These are phyloP conservation scores for Agrenia bidenticulata DNA, from an alignment of 2,888 invertebrate species.

Conservation along the genomic window DNA sequence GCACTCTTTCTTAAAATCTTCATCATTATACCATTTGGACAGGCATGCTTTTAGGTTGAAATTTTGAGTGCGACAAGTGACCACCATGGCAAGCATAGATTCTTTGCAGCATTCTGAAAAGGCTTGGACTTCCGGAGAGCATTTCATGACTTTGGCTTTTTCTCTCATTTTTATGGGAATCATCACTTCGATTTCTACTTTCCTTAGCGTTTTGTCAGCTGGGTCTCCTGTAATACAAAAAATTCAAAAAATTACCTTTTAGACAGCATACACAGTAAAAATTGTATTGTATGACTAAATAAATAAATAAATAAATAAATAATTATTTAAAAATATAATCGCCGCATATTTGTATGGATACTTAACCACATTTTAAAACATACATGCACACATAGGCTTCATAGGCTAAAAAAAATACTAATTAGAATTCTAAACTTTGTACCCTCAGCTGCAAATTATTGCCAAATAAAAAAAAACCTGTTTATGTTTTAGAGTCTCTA, in stretches of 20 bases:
- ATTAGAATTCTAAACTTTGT: too few relatives aligned
- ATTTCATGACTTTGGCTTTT: conserved; percentile 71
- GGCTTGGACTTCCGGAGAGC: conserved; percentile 67
- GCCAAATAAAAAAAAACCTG: too few relatives aligned
- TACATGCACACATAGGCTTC: too few relatives aligned
- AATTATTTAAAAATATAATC: too few relatives aligned
- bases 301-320: too few relatives aligned
- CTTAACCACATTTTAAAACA: too few relatives aligned
- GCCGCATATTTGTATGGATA: too few relatives aligned
- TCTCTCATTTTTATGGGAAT: conserved; percentile 88
- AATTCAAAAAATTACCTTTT: background rate
- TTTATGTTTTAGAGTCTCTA: too few relatives aligned
- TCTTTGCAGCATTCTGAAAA: conserved; percentile 70
- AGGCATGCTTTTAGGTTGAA: conserved; percentile 69
- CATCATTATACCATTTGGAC: conserved; percentile 73
- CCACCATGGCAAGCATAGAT: conserved; percentile 68
- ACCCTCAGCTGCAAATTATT: too few relatives aligned
- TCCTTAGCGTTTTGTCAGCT: conserved; percentile 75
- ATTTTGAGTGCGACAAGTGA: conserved; percentile 74
- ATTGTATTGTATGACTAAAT: too few relatives aligned
- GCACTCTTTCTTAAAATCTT: conserved; percentile 71
- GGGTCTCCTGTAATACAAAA: conserved; percentile 71
- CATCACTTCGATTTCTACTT: conserved; percentile 82
- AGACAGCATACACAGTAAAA: too few relatives aligned
- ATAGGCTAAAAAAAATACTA: too few relatives aligned